Evolutionary conservation across 2,888 invertebrate genomes (phyloP).

Genomic region (Gryllus longicercus): DNA sequence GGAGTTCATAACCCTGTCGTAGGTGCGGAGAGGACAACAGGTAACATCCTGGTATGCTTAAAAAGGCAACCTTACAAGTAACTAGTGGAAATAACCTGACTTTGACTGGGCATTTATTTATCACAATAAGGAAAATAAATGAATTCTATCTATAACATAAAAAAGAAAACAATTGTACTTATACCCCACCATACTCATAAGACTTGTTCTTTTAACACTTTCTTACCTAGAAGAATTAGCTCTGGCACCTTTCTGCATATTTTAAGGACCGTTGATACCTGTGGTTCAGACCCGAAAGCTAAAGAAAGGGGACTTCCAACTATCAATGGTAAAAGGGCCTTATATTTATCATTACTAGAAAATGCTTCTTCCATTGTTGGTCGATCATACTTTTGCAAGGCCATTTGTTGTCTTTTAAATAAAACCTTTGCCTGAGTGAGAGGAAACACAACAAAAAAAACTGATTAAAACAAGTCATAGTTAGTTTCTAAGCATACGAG

Average conservation of each 20-base stretch:
- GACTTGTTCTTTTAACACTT: slow-evolving; percentile 22
- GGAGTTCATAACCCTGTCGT: no score
- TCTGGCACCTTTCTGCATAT: slow-evolving; percentile 68
- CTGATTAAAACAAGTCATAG: not conserved
- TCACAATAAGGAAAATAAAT: no score
- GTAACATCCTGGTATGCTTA: no score
- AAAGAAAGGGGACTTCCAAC: slow-evolving; percentile 58
- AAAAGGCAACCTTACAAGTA: no score
- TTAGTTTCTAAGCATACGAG: not conserved
- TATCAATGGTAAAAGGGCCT: slow-evolving; percentile 62
- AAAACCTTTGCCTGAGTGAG: slow-evolving; percentile 40
- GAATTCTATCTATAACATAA: not conserved
- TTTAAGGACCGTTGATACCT: slow-evolving; percentile 59
- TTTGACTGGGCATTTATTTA: no score
- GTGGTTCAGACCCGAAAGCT: slow-evolving; percentile 67
- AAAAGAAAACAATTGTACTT: slow-evolving; percentile 20
- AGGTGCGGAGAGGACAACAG: no score
- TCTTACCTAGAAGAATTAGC: slow-evolving; percentile 63
- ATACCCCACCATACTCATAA: not conserved
- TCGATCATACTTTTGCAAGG: slow-evolving; percentile 62
- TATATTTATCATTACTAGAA: slow-evolving; percentile 62
- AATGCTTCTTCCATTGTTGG: slow-evolving; percentile 65
- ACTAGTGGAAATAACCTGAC: no score
- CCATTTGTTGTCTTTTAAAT: slow-evolving; percentile 65
- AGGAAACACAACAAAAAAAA: not conserved